Conservation (phyloP, 2,888 invertebrate species). For the Pandemis heparana region DNA sequence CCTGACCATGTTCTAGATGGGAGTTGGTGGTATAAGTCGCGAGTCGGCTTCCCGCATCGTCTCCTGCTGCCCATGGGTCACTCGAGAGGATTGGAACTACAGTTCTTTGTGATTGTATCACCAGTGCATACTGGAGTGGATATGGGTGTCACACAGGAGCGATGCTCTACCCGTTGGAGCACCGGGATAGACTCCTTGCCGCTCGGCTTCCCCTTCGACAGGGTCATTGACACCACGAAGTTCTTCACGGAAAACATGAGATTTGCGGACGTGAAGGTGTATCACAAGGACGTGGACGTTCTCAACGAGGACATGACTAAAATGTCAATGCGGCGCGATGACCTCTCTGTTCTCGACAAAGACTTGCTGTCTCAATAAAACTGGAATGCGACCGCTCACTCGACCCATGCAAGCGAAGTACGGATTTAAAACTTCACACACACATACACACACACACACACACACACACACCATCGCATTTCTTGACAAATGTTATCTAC, state of each 20-base stretch:
- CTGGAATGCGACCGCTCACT: background rate
- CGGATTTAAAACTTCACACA: too few species aligned
- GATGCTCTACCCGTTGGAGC: slow-evolving; percentile 83
- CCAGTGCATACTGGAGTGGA: slow-evolving; percentile 81
- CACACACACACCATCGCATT: too few species aligned
- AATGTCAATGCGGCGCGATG: background rate
- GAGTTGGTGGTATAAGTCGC: slow-evolving; percentile 83
- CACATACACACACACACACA: too few species aligned
- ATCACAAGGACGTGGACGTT: slow-evolving; percentile 82
- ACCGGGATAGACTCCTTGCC: slow-evolving; percentile 87
- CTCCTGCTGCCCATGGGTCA: slow-evolving; percentile 90
- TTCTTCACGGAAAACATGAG: slow-evolving; percentile 89
- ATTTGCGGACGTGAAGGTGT: slow-evolving; percentile 87
- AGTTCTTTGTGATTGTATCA: slow-evolving; percentile 87
- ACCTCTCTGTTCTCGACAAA: background rate
- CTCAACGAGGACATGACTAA: slow-evolving; percentile 48
- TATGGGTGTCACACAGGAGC: slow-evolving; percentile 77
- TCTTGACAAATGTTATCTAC: too few species aligned
- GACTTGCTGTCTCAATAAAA: background rate
- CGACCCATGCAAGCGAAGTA: too few species aligned
- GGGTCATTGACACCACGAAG: slow-evolving; percentile 83
- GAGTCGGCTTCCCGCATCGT: slow-evolving; percentile 88
- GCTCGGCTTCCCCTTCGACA: slow-evolving; percentile 92
- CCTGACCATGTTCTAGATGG: slow-evolving; percentile 65
- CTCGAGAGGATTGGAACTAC: slow-evolving; percentile 86